Percentiles rank a stretch among this genome's conserved stretches.
Evolutionary conservation across 2,113 vertebrate genomes (phyloP).

Genomic region (Lonchura striata): DNA sequence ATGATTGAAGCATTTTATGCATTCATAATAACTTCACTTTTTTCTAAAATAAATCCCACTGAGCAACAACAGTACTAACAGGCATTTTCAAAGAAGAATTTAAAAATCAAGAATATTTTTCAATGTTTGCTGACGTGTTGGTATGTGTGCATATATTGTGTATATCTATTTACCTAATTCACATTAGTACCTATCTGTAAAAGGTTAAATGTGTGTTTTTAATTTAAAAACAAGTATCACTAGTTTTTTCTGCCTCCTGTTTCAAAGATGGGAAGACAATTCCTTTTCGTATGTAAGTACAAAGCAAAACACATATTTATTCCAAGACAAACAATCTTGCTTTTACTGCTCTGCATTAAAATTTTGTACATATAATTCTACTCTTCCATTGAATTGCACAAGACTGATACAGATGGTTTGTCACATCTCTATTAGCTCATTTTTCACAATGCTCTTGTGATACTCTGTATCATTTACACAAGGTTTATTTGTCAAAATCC

Average conservation of each 20-base stretch:
- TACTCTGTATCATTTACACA: not conserved
- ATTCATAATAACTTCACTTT: not conserved
- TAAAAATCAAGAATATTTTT: not conserved
- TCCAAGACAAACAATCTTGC: not conserved
- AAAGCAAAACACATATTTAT: not conserved
- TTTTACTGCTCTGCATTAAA: not conserved
- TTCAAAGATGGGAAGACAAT: not conserved
- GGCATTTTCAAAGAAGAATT: not conserved
- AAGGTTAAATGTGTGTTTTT: not conserved
- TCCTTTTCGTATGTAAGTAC: not conserved
- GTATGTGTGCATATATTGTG: not conserved
- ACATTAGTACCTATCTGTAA: not conserved
- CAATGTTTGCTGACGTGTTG: not conserved
- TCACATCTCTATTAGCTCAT: not conserved
- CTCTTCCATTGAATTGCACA: not conserved
- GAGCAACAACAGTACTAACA: not conserved
- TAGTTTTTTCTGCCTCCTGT: not conserved
- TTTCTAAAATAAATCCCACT: not conserved
- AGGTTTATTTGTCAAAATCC: conserved; percentile 33
- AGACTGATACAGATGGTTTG: not conserved
- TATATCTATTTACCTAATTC: not conserved
- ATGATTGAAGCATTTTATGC: not conserved
- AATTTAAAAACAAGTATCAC: not conserved
- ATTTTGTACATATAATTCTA: not conserved
- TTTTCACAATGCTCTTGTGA: conserved; percentile 45